Evolutionary conservation across 2,797 vertebrate genomes (phyloP), one percentile per base, ranked within the genome.

Genomic region (Sebastes taczanowskii): DNA sequence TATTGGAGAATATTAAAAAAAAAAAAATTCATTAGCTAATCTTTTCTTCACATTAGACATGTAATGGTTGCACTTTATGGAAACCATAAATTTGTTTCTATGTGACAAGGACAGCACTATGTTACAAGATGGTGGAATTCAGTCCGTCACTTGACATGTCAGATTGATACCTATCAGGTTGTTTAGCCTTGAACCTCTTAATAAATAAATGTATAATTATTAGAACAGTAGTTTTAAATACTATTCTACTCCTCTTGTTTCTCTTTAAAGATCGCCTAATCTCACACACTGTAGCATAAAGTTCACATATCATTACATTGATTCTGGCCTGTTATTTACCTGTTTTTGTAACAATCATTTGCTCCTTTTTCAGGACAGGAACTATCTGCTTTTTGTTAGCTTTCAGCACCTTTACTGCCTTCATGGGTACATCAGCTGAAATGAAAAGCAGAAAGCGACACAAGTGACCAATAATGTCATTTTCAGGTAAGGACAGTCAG

Each of bases 331-430:
- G 13, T 29, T 27, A 70, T 34, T 20, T 20, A 84, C 89, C 82
- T 77, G 70, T 14, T 75, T 88, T 84, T 58, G 90, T 91, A 4
- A 87, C 35, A 68, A 86, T 85, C 3, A 77, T 2, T 11, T 83
- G 84, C 53, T 88, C 69, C 68, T 72, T 89, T 72, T 84, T 87
- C 52, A 82, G 64, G 27, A 83, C n/a, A 16, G 86, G 55, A 38
- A 71, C 56, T 1, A 63, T 67, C 3, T 67, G 75, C 56, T 88
- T 83, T 76, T 61, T 86, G 11, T 23, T 25, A 64, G 35, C 49
- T 76, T 61, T 90, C 11, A 78, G 23, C 42, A 80, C n/a, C 63
- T 52, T 83, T 10, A 29, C 14, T 29, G 34, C 20, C 68, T 61
- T 89, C 66, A 81, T 78, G n/a, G 65, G 55, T 69, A 79, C 80